Evolutionary conservation across 2,797 vertebrate genomes (phyloP), one percentile per base, ranked within the genome.

Genomic region (Liparis tanakae): DNA sequence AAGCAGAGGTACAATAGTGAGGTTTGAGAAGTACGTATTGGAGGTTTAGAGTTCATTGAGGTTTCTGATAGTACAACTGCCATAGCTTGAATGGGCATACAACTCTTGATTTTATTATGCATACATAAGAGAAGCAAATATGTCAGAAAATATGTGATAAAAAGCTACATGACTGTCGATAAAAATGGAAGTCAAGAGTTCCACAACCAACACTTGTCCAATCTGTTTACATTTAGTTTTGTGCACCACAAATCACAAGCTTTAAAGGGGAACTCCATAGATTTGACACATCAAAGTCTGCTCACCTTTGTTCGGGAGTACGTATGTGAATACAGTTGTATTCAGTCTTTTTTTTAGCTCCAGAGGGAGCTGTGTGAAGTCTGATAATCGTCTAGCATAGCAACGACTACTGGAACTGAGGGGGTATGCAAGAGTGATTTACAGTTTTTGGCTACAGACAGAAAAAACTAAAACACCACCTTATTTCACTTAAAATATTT

Each of bases 221-320:
- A 6, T 61, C 22, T n/a, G 1, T 25, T 22, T 18, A 39, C 30
- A 57, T 69, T 9, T 10, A 6, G 30, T 17, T 43, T 12, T 15
- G 13, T 54, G 67, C 5, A 7, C 2, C 41, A 58, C n/a, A 36
- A 58, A 58, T 69, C n/a, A 53, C 15, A 30, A 53, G 4, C 55
- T 17, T 18, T 20, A 55, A 55, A 46, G n/a, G 10, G 13, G 10
- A 58, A 17, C n/a, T 33, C 5, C 22, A 51, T 30, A 15, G 44
- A 30, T 57, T 56, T 48, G 9, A 57, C 44, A 66, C 54, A 58
- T 73, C 41, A n/a, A 41, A 50, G 55, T 53, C 10, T 43, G 20
- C 50, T 58, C 50, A 65, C 70, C 51, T 22, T 15, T 58, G 34
- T 65, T 50, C 7, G 1, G 20, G 25, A 44, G 50, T 5, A 20